A percentile compares a stretch with the other conserved stretches of the same genome.
Evolutionary conservation across 2,797 vertebrate genomes (phyloP).

Genomic region (Oreochromis grahami): DNA sequence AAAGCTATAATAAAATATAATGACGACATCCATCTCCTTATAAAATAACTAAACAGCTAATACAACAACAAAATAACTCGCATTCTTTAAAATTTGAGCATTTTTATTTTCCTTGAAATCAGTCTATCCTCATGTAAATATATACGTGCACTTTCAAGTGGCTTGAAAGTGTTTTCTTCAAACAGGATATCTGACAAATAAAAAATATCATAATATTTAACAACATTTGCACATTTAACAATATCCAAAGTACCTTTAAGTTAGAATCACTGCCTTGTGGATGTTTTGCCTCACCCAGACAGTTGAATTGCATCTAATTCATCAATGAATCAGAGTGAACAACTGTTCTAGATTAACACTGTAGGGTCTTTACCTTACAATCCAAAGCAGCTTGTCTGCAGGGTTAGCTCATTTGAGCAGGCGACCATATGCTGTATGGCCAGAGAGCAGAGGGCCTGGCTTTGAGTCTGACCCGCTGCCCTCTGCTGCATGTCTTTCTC

Average conservation of each 20-base stretch:
- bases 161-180: background rate
- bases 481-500: background rate
- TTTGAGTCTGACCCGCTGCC: background rate
- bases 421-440: background rate
- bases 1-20: background rate
- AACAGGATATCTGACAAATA: background rate
- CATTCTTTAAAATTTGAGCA: background rate
- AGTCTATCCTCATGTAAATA: background rate
- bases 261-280: background rate
- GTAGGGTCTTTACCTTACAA: background rate
- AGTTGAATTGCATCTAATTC: background rate
- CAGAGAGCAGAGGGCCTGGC: background rate
- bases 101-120: background rate
- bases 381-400: background rate
- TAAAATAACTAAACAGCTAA: background rate
- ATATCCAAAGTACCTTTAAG: background rate
- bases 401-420: background rate
- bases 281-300: background rate
- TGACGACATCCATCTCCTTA: background rate
- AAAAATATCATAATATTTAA: background rate
- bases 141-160: background rate
- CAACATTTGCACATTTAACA: background rate
- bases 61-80: background rate
- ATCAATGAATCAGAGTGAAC: background rate
- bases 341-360: background rate